Evolutionary conservation across 1,140 invertebrate genomes (phyloP).

Genomic region (Myzus persicae): DNA sequence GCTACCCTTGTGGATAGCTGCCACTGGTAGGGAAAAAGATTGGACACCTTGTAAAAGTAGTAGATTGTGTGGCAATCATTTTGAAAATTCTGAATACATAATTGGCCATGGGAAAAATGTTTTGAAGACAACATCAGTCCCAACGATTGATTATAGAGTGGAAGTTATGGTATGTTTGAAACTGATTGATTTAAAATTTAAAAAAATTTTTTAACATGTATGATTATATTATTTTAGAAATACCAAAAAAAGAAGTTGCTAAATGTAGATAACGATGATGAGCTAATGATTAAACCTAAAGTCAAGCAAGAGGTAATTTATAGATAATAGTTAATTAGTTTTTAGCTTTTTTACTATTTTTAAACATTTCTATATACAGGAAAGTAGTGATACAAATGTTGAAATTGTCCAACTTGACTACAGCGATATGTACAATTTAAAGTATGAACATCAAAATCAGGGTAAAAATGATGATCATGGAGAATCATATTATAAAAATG

Average conservation of each 20-base stretch:
- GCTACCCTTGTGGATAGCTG: neutral
- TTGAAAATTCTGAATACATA: slow-evolving; percentile 42
- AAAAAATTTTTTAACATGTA: neutral
- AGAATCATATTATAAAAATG: neutral
- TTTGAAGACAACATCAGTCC: slow-evolving; percentile 26
- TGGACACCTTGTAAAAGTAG: slow-evolving; percentile 53
- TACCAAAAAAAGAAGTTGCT: neutral
- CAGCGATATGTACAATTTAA: neutral
- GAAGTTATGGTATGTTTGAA: neutral
- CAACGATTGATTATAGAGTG: slow-evolving; percentile 43
- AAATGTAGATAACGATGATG: neutral
- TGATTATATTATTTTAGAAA: slow-evolving; percentile 13
- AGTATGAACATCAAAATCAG: neutral
- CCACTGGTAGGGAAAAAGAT: slow-evolving; percentile 22
- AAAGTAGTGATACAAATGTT: neutral
- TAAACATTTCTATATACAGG: neutral
- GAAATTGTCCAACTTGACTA: neutral
- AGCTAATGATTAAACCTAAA: neutral
- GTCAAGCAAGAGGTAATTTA: neutral
- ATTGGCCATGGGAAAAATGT: slow-evolving; percentile 47
- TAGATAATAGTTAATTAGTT: neutral
- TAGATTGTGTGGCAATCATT: slow-evolving; percentile 52
- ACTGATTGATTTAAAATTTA: neutral
- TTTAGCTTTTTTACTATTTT: neutral
- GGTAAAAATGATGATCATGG: neutral